phyloP scores from a whole-genome alignment of 2,113 vertebrate species.

The Gavia stellata region DNA sequence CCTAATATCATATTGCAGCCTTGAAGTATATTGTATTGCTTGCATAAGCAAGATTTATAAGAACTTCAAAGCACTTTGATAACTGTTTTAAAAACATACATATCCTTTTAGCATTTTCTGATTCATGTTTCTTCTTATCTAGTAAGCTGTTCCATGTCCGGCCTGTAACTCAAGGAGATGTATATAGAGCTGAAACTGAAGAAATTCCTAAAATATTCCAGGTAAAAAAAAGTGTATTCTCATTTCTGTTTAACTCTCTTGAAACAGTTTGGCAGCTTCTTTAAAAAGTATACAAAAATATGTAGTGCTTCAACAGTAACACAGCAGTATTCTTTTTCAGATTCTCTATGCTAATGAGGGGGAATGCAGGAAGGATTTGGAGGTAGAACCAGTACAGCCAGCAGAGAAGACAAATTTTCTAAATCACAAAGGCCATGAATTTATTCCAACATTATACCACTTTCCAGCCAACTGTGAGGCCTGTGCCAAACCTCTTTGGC shows the following conservation, averaged over 20 bases:
- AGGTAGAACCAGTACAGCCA: slow-evolving; percentile 86
- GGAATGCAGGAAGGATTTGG: slow-evolving; percentile 93
- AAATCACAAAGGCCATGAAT: slow-evolving; percentile 97
- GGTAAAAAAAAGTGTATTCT: slow-evolving; percentile 67
- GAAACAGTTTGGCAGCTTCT: neutral
- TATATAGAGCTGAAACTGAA: slow-evolving; percentile 95
- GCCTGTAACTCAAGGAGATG: slow-evolving; percentile 97
- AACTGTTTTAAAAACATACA: neutral
- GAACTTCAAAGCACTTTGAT: neutral
- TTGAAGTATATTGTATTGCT: neutral
- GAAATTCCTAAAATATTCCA: slow-evolving; percentile 99
- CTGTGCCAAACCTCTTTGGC: slow-evolving; percentile 97
- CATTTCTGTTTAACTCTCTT: neutral
- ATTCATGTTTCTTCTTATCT: slow-evolving; percentile 38
- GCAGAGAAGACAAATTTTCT: slow-evolving; percentile 94
- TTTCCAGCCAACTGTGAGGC: slow-evolving; percentile 98
- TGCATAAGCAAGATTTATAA: neutral
- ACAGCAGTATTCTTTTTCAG: slow-evolving; percentile 65
- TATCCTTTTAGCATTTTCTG: neutral
- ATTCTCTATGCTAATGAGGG: slow-evolving; percentile 98
- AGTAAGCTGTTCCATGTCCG: slow-evolving; percentile 98
- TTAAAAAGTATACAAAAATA: neutral
- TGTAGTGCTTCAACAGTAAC: neutral
- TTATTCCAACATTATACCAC: slow-evolving; percentile 97
- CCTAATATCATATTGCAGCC: neutral